Conservation (phyloP, 2,113 vertebrate genomes). For the Columbina picui region DNA sequence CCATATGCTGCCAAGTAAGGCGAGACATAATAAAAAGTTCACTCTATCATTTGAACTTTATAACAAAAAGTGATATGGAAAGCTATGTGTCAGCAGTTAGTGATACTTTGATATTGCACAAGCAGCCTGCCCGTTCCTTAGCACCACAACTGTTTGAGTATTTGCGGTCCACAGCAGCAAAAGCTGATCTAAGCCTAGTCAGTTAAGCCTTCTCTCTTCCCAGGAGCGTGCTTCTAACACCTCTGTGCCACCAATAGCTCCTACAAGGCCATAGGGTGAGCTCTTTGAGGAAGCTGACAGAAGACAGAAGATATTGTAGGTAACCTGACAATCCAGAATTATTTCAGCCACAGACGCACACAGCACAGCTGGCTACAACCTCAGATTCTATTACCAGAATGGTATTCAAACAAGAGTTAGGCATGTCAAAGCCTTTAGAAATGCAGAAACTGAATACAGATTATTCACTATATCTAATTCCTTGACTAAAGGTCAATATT, state of each 20-base stretch:
- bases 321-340: background rate
- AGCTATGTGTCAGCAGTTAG: background rate
- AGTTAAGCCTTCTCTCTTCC: background rate
- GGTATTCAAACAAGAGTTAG: background rate
- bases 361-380: background rate
- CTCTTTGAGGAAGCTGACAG: background rate
- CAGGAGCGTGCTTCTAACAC: background rate
- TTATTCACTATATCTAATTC: background rate
- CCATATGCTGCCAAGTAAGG: background rate
- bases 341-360: background rate
- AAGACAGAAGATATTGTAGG: background rate
- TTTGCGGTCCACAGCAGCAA: background rate
- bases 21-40: background rate
- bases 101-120: background rate
- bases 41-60: background rate
- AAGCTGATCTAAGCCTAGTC: background rate
- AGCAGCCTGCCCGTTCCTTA: background rate
- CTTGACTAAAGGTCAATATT: background rate
- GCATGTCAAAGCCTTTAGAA: background rate
- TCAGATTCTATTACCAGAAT: background rate
- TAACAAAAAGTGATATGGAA: background rate
- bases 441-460: background rate
- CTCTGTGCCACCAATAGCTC: background rate
- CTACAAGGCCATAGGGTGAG: background rate
- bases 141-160: background rate